Base-by-base conservation (phyloP, 2,888 invertebrate genomes). In the Liodrosophila aerea region DNA sequence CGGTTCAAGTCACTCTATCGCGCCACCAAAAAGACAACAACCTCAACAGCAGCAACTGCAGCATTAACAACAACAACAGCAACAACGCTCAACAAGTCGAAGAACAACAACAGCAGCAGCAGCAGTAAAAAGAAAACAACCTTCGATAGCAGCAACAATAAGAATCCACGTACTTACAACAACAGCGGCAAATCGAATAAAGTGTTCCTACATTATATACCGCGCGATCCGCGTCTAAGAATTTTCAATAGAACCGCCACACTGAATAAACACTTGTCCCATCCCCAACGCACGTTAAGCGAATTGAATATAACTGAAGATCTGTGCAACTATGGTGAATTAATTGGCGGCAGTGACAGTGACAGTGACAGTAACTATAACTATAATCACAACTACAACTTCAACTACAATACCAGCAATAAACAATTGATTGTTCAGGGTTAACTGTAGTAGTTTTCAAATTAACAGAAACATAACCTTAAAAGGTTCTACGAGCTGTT, bases 211-310 rank as follows among this genome's bases (percentile, higher is more conserved):
- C 85, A 87, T 68, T 90, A 89, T 64, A 89, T 89, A 40, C 89
- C 89, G 59, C 87, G 90, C 70, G 90, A 90, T 87, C 90, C 90
- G 62, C 87, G 88, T 67, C 87, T 90, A 86, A 89, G 89, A 87
- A 87, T 86, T 80, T 77, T 74, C 34, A 45, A 71, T 58, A 77
- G 60, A 73, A 76, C 76, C 57, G 69, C 62, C 66, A 72, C 67
- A 43, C 77, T 86, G 64, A 83, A 87, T 86, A 87, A 87, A 88
- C 87, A 88, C 86, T 87, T 76, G 63, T 49, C 51, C 36, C 64
- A 64, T 11, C 39, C 54, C 2, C 13, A 39, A 40, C 62, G 50
- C 77, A 74, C 64, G 13, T 29, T 60, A 66, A 88, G 84, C 76
- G 83, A 87, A 78, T 76, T 86, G 52, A 88, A 85, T 76, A 75